Evolutionary conservation across 1,140 invertebrate species (phyloP), one percentile per base, ranked within the genome.

Genomic region (Formica exsecta): DNA sequence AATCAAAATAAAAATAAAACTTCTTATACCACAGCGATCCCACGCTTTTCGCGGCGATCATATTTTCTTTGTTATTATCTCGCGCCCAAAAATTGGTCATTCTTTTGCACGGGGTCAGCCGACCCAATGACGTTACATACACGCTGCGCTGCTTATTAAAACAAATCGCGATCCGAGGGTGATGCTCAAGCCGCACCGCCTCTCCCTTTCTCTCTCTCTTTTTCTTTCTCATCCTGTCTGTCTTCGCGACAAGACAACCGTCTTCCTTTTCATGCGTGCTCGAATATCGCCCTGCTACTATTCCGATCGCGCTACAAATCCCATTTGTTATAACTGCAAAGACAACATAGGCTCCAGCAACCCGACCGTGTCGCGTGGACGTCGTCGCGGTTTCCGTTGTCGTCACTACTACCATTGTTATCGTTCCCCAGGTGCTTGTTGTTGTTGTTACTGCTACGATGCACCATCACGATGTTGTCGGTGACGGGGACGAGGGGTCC

Each of bases 341-440:
- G 89, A 88, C 93, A 94, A 88, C 93, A 94, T 65, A 93, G 85
- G 48, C 88, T 91, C 94, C 94, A 94, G 91, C 93, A 94, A 88
- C 93, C 93, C 91, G 93, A 91, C 68, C 87, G 87, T 73, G 89
- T 87, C 59, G 86, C 66, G 48, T 61, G 77, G 29, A 66, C 89
- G 41, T 86, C 71, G 66, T 32, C 51, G 11, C 83, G 51, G 29
- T 85, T 91, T 11, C 75, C 79, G 32, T 92, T 85, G 38, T 66
- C 32, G 38, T 62, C 32, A 48, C 66, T 64, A 25, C 76, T 65
- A 36, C 70, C 73, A 44, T 61, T 54, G 32, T 76, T 51, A n/a
- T 65, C 79, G 51, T 64, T 81, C 13, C 64, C 73, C 54, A 74
- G 9, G 57, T 70, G 79, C 44, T 85, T 66, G 70, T 87, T 89